phyloP scores from a whole-genome alignment of 2,888 invertebrate genomes.

The Caenorhabditis japonica region DNA sequence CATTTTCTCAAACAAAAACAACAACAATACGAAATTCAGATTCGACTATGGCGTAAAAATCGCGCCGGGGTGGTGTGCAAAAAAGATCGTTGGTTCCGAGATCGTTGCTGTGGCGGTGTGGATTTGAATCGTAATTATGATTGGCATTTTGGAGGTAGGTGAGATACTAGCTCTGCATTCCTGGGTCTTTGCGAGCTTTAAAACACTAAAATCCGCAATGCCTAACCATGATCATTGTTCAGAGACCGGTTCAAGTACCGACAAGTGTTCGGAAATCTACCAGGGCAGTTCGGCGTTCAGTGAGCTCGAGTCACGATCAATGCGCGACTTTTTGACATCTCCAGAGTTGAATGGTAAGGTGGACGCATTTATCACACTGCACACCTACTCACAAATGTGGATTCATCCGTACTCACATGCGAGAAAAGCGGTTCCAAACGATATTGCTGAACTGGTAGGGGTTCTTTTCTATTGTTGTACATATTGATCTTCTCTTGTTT shows the following conservation, averaged over 20 bases:
- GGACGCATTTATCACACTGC: constrained; percentile 76
- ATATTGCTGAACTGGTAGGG: constrained; percentile 73
- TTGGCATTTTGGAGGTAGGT: constrained; percentile 72
- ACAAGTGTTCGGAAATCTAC: constrained; percentile 76
- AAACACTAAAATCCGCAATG: background rate
- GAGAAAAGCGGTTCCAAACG: constrained; percentile 69
- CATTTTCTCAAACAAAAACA: background rate
- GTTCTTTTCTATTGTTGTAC: background rate
- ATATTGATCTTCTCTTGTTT: constrained; percentile 8
- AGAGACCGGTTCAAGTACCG: constrained; percentile 70
- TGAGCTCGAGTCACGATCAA: constrained; percentile 74
- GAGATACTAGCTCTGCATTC: background rate
- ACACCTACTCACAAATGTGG: constrained; percentile 77
- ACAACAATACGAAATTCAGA: constrained; percentile 40
- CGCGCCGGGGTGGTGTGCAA: constrained; percentile 70
- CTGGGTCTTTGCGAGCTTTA: background rate
- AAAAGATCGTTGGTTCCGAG: constrained; percentile 73
- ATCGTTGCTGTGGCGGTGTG: constrained; percentile 75
- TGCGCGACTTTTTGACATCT: constrained; percentile 71
- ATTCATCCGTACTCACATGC: constrained; percentile 76
- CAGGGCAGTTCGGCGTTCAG: constrained; percentile 73
- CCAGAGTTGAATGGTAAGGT: constrained; percentile 69
- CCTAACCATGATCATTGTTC: background rate
- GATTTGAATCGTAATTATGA: constrained; percentile 76
- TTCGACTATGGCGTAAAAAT: constrained; percentile 76